These are phyloP conservation scores for Drosophila peninsularis DNA, from an alignment of 2,888 invertebrate genomes.

Conservation along the genomic window DNA sequence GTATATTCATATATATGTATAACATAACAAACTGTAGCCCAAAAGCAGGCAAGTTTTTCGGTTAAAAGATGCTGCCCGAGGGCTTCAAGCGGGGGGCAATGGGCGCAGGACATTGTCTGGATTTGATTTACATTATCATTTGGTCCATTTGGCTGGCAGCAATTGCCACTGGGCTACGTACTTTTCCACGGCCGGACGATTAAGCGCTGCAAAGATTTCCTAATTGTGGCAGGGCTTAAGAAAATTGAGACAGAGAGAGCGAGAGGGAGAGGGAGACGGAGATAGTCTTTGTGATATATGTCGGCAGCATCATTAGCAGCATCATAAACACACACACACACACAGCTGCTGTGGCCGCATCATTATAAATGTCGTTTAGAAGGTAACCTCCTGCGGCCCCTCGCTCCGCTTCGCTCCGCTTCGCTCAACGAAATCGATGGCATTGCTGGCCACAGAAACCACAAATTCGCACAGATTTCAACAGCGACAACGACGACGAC, in stretches of 20 bases:
- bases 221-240: slow-evolving; percentile 44
- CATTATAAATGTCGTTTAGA: slow-evolving; percentile 38
- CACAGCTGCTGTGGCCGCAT: slow-evolving; percentile 25
- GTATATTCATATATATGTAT: background rate
- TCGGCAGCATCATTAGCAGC: slow-evolving; percentile 41
- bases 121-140: slow-evolving; percentile 48
- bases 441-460: slow-evolving; percentile 33
- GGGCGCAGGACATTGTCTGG: slow-evolving; percentile 25
- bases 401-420: background rate
- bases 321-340: slow-evolving; percentile 26
- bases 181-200: slow-evolving; percentile 25
- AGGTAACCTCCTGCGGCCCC: background rate
- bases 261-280: background rate
- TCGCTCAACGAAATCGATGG: slow-evolving; percentile 26
- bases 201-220: slow-evolving; percentile 39
- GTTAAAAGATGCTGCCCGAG: slow-evolving; percentile 3
- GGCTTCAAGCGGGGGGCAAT: background rate
- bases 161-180: slow-evolving; percentile 25
- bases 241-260: slow-evolving; percentile 19
- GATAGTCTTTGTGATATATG: slow-evolving; percentile 7
- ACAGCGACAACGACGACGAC: background rate
- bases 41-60: slow-evolving; percentile 2
- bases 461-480: slow-evolving; percentile 48
- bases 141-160: slow-evolving; percentile 41
- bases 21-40: slow-evolving; percentile 2